Conservation (phyloP, 2,113 vertebrate species). For the Craseonycteris thonglongyai region DNA sequence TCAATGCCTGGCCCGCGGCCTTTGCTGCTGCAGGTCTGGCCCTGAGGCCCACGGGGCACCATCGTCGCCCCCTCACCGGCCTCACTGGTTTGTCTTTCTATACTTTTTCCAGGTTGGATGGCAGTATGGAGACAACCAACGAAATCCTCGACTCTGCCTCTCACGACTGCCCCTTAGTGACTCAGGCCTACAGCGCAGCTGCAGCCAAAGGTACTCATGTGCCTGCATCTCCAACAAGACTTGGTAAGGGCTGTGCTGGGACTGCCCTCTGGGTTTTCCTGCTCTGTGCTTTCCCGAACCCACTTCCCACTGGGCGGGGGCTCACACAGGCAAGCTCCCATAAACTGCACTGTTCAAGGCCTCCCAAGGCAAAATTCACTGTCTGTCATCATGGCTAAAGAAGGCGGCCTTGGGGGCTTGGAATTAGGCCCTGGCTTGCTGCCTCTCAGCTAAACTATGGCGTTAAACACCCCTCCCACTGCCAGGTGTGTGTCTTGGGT, state of each 20-base stretch:
- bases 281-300: too few relatives aligned
- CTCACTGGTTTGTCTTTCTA: neutral
- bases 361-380: neutral
- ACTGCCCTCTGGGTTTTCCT: rapidly evolving
- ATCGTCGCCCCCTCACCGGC: rapidly evolving
- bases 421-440: neutral
- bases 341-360: too few relatives aligned
- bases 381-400: neutral
- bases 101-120: conserved; percentile 86
- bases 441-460: rapidly evolving
- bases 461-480: neutral
- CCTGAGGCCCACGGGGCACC: rapidly evolving
- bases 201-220: conserved; percentile 86
- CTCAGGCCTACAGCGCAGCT: conserved; percentile 88
- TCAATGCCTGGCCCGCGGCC: rapidly evolving
- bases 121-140: conserved; percentile 91
- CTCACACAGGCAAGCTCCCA: rapidly evolving
- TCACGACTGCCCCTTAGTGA: conserved; percentile 90
- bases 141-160: conserved; percentile 94
- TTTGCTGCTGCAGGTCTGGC: neutral
- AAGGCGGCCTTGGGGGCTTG: neutral
- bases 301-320: rapidly evolving
- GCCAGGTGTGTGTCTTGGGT: rapidly evolving
- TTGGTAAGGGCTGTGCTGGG: conserved; percentile 72
- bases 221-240: conserved; percentile 82